A percentile compares a stretch with the other conserved stretches of the same genome.
phyloP scores from a whole-genome alignment of 2,797 vertebrate genomes.

The Caiman crocodilus region DNA sequence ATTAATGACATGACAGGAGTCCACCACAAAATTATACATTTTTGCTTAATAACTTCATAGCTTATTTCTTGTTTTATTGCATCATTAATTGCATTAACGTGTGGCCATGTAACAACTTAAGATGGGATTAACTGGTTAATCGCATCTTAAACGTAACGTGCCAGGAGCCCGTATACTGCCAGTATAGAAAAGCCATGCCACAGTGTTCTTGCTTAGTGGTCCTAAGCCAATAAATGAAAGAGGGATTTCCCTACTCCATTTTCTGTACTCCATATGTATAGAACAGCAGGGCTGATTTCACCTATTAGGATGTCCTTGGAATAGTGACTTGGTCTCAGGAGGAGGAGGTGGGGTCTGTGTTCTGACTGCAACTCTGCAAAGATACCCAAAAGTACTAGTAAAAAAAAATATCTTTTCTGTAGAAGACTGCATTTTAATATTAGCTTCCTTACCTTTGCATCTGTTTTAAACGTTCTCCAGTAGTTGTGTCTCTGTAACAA shows the following conservation, averaged over 20 bases:
- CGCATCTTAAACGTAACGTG: rapidly evolving
- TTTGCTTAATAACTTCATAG: too few species aligned
- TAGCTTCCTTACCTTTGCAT: constrained; percentile 17
- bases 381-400: neutral
- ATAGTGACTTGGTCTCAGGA: neutral
- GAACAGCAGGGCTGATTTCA: neutral
- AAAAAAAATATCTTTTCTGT: neutral
- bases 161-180: neutral
- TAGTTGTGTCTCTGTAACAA: neutral
- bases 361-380: constrained; percentile 1
- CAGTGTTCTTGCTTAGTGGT: neutral
- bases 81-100: too few species aligned
- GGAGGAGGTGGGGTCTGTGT: constrained; percentile 17
- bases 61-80: too few species aligned
- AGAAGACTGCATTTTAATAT: constrained; percentile 1
- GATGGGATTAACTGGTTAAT: too few species aligned
- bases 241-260: neutral
- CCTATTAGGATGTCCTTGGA: neutral
- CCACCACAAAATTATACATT: too few species aligned
- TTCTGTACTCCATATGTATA: neutral
- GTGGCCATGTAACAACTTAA: too few species aligned
- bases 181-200: neutral
- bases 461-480: constrained; percentile 8
- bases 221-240: neutral
- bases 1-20: too few species aligned